phyloP scores from a whole-genome alignment of 2,888 invertebrate genomes.

The Meteorus cinctellus region DNA sequence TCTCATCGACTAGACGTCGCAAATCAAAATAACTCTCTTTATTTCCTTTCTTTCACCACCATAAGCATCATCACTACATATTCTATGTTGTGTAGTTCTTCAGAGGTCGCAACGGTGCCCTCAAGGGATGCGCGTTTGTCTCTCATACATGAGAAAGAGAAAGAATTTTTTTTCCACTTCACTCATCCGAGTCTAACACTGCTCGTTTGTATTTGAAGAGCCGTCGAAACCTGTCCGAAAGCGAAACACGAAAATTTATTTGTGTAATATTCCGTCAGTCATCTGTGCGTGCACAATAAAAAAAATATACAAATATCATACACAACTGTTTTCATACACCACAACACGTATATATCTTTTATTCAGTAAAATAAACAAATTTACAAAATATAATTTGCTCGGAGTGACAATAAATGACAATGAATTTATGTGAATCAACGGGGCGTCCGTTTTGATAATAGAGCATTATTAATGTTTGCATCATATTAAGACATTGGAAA shows the following conservation, averaged over 20 bases:
- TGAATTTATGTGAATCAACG: conserved; percentile 11
- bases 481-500: background rate
- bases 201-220: conserved; percentile 34
- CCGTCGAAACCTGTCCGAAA: conserved; percentile 23
- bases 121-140: conserved; percentile 22
- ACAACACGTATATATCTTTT: too few species aligned
- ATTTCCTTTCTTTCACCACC: background rate
- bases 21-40: conserved; percentile 51
- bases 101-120: conserved; percentile 20
- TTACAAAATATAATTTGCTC: too few species aligned
- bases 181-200: conserved; percentile 15
- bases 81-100: background rate
- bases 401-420: too few species aligned
- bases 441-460: too few species aligned
- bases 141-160: background rate
- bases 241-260: conserved; percentile 29
- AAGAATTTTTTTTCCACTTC: conserved; percentile 16
- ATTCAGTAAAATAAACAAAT: too few species aligned
- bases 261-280: conserved; percentile 30
- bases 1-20: conserved; percentile 55
- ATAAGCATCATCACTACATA: background rate
- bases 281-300: background rate
- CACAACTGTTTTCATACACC: conserved; percentile 18
- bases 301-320: conserved; percentile 7
- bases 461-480: too few species aligned